Evolutionary conservation across 1,140 invertebrate species (phyloP), one percentile per base, ranked within the genome.

Genomic region (Diuraphis noxia): DNA sequence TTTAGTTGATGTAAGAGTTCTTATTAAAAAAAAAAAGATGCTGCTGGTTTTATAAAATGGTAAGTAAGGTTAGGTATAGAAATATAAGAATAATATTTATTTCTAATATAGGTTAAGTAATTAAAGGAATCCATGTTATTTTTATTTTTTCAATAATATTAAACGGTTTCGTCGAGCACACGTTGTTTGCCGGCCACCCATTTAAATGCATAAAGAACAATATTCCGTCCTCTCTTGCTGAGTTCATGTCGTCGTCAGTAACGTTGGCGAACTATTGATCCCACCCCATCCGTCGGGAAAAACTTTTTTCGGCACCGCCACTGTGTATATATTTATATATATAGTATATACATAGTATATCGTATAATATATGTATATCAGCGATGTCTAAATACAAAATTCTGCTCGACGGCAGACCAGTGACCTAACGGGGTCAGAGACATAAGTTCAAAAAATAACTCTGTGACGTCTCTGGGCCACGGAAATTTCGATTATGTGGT

Each of bases 221-320:
- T 49, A 49, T 38, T 81, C 79, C 36, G 36, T 25, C 13, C 36
- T 40, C 81, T 72, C 13, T 41, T 13, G 40, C 25, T 0, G 25
- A 17, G 84, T 46, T 46, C 13, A 30, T 43, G 84, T 36, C 56
- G 84, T 85, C 84, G 84, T 85, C 84, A 34, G 41, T 85, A 34
- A 46, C 84, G 41, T n/a, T 46, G 30, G 84, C 84, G n/a, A 85
- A 85, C n/a, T 85, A 85, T 85, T 85, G 84, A 85, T 85, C 84
- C 84, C 41, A 43, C n/a, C 40, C 40, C 84, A 46, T 85, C 84
- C 30, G 84, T 21, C 84, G 84, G 82, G 56, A 38, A 43, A 46
- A 85, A 46, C 41, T 85, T 85, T 85, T 43, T 85, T 85, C 13
- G 56, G 56, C 34, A n/a, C 56, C 56, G 56, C 56, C 56, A 72